A percentile compares a stretch with the other conserved stretches of the same genome.
Conservation (phyloP, 2,113 vertebrate genomes). For the Laticauda laticaudata region DNA sequence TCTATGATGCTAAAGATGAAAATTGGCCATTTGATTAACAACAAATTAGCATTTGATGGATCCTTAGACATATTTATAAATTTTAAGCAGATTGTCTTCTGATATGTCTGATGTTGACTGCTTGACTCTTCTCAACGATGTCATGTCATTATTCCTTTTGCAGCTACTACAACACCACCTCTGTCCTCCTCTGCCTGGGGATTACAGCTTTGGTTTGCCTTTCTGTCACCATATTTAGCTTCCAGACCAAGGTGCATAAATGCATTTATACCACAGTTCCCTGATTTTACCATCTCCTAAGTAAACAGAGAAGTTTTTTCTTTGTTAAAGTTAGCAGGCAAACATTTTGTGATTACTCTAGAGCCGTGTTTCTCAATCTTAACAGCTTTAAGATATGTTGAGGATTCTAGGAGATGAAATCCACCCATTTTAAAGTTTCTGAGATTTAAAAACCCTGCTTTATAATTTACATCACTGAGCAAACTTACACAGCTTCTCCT, state of each 20-base stretch:
- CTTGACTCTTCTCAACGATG: background rate
- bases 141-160: slow-evolving; percentile 5
- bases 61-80: background rate
- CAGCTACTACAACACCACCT: slow-evolving; percentile 92
- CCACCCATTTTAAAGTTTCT: background rate
- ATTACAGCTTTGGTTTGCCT: slow-evolving; percentile 90
- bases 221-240: slow-evolving; percentile 86
- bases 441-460: background rate
- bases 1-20: background rate
- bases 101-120: background rate
- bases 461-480: background rate
- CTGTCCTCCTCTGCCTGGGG: slow-evolving; percentile 88
- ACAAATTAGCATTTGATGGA: background rate
- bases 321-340: background rate
- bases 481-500: background rate
- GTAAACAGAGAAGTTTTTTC: background rate
- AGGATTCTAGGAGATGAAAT: background rate
- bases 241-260: slow-evolving; percentile 87
- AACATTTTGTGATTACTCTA: background rate
- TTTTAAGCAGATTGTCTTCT: background rate
- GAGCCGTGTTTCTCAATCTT: background rate
- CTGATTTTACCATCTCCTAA: too few relatives aligned
- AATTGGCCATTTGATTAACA: background rate
- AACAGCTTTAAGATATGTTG: background rate
- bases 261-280: background rate